phyloP scores from a whole-genome alignment of 2,113 vertebrate species.

The Gadus macrocephalus region DNA sequence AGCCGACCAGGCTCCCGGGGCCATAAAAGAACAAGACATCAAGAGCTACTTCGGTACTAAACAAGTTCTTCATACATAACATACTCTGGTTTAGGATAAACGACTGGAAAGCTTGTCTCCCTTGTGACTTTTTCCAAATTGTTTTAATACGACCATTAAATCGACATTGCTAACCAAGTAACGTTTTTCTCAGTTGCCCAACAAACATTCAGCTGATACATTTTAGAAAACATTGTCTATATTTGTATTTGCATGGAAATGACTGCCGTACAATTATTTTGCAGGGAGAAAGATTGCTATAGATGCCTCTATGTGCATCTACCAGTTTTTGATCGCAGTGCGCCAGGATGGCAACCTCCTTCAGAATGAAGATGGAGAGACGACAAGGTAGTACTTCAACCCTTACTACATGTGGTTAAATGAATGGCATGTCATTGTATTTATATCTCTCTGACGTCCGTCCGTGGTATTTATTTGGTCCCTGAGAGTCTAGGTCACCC shows the following conservation, averaged over 20 bases:
- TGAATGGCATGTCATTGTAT: not conserved
- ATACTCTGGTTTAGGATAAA: too few relatives aligned
- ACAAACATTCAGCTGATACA: too few relatives aligned
- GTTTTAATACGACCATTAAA: too few relatives aligned
- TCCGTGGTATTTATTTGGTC: too few relatives aligned
- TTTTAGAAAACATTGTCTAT: too few relatives aligned
- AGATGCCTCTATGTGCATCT: conserved; percentile 98
- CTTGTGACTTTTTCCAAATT: too few relatives aligned
- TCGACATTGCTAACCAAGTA: too few relatives aligned
- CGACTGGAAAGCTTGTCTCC: too few relatives aligned
- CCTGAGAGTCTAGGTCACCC: too few relatives aligned
- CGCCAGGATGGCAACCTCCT: conserved; percentile 90
- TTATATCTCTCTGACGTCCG: not conserved
- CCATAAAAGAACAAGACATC: conserved; percentile 92
- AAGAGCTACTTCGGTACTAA: conserved; percentile 86
- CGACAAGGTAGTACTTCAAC: conserved; percentile 76
- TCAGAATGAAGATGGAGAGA: conserved; percentile 91
- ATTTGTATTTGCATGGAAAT: not conserved
- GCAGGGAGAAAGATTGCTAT: conserved; percentile 89
- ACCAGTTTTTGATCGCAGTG: conserved; percentile 96
- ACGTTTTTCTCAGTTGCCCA: too few relatives aligned
- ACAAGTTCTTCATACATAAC: too few relatives aligned
- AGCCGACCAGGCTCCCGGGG: conserved; percentile 84
- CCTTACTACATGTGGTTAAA: not conserved
- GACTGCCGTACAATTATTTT: not conserved